phyloP scores from a whole-genome alignment of 2,888 invertebrate genomes.

The Spisula subtruncata region DNA sequence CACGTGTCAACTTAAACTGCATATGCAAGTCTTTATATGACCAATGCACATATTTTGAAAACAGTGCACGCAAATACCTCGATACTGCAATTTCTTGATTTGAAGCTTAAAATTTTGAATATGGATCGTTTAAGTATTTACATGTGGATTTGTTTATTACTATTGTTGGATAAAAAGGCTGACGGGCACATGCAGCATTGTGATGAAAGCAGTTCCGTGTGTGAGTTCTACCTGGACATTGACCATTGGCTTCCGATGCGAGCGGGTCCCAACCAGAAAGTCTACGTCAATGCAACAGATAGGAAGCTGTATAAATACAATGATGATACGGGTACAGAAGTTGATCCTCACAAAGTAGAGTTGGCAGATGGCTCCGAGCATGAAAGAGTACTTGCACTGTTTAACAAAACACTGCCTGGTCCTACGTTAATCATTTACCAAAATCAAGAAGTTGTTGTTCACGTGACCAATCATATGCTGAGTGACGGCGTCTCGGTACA shows the following conservation, averaged over 20 bases:
- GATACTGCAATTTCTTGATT: background rate
- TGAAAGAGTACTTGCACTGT: slow-evolving; percentile 62
- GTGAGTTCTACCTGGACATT: slow-evolving; percentile 52
- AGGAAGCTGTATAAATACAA: slow-evolving; percentile 48
- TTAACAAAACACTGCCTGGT: slow-evolving; percentile 78
- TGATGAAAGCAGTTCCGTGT: slow-evolving; percentile 26
- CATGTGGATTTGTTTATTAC: background rate
- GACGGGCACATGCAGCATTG: background rate
- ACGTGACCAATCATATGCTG: slow-evolving; percentile 75
- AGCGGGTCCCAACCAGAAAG: slow-evolving; percentile 13
- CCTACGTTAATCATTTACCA: slow-evolving; percentile 77
- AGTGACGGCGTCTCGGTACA: slow-evolving; percentile 76
- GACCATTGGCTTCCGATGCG: slow-evolving; percentile 59
- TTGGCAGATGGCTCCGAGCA: slow-evolving; percentile 72
- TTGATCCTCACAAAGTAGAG: slow-evolving; percentile 65
- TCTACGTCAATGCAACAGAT: slow-evolving; percentile 49
- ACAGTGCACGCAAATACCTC: background rate
- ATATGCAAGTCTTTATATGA: background rate
- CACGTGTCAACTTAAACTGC: no score
- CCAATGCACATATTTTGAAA: background rate
- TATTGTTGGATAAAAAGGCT: background rate
- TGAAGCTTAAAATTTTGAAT: no score
- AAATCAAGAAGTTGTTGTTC: slow-evolving; percentile 73
- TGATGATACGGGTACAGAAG: slow-evolving; percentile 20
- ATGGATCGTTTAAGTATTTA: background rate